Evolutionary conservation across 2,113 vertebrate species (phyloP).

Genomic region (Semnornis frantzii): DNA sequence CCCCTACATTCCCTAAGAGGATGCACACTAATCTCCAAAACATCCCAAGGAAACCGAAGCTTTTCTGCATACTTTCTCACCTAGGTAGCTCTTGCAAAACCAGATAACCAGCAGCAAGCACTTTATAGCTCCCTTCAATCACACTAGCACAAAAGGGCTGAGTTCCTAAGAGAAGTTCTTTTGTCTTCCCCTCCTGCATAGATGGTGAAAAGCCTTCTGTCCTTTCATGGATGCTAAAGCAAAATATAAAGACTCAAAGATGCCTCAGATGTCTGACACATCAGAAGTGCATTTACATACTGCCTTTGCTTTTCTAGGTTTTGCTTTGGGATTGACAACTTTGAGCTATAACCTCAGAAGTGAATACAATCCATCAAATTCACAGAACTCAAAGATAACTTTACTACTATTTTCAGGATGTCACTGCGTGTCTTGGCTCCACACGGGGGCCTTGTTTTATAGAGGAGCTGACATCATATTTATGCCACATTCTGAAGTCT

Average conservation of each 20-base stretch:
- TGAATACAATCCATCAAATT: background rate
- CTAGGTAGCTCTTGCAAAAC: background rate
- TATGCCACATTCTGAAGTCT: slow-evolving; percentile 29
- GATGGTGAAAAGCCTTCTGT: background rate
- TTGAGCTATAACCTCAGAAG: background rate
- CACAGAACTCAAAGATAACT: background rate
- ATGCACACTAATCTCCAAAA: background rate
- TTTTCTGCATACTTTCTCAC: background rate
- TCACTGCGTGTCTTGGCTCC: background rate
- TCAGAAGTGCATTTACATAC: background rate
- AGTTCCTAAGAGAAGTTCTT: background rate
- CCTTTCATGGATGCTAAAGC: background rate
- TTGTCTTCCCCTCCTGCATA: background rate
- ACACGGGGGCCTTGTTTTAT: slow-evolving; percentile 1
- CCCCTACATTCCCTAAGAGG: background rate
- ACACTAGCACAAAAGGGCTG: background rate
- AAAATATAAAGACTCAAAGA: background rate
- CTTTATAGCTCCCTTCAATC: background rate
- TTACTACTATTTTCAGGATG: background rate
- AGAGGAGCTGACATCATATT: slow-evolving; percentile 9
- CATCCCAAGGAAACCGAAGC: background rate
- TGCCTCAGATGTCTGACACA: background rate
- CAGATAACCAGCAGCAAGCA: background rate
- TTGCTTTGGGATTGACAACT: background rate
- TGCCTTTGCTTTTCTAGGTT: background rate